These are phyloP conservation scores for Lepus europaeus DNA, from an alignment of 2,113 vertebrate genomes.

Conservation along the genomic window DNA sequence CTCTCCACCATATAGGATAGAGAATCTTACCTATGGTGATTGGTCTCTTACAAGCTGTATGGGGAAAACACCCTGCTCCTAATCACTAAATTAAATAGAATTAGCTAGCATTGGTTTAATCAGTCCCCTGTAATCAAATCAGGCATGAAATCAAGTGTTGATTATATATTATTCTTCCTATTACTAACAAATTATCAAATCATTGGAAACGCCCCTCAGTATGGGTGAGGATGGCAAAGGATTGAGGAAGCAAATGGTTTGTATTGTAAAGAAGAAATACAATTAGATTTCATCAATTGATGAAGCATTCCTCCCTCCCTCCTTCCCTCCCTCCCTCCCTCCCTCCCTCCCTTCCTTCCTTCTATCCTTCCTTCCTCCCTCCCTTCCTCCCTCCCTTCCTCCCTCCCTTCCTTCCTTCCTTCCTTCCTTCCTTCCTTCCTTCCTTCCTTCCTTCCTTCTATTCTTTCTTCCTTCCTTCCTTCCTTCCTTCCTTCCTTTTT, in stretches of 20 bases:
- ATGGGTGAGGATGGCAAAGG: slow-evolving; percentile 44
- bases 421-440: too few species aligned
- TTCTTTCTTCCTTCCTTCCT: too few species aligned
- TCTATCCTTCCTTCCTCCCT: too few species aligned
- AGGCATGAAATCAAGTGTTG: slow-evolving; percentile 78
- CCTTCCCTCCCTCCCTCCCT: too few species aligned
- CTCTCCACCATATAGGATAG: neutral
- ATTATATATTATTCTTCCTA: slow-evolving; percentile 80
- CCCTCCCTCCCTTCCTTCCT: too few species aligned
- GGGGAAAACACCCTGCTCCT: slow-evolving; percentile 55
- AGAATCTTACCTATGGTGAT: slow-evolving; percentile 45
- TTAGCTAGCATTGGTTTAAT: slow-evolving; percentile 77
- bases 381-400: too few species aligned
- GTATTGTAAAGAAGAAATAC: slow-evolving; percentile 67
- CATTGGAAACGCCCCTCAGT: slow-evolving; percentile 69
- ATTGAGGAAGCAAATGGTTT: neutral
- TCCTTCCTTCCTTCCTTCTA: too few species aligned
- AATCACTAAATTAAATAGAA: slow-evolving; percentile 73
- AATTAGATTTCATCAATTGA: slow-evolving; percentile 57
- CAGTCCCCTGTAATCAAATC: slow-evolving; percentile 81
- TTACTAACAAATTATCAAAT: slow-evolving; percentile 79
- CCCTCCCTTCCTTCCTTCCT: too few species aligned
- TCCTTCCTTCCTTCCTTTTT: neutral
- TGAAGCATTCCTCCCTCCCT: neutral
- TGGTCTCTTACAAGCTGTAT: slow-evolving; percentile 44